These are phyloP conservation scores for Calliphora vicina DNA, from an alignment of 1,140 invertebrate genomes.

Conservation along the genomic window DNA sequence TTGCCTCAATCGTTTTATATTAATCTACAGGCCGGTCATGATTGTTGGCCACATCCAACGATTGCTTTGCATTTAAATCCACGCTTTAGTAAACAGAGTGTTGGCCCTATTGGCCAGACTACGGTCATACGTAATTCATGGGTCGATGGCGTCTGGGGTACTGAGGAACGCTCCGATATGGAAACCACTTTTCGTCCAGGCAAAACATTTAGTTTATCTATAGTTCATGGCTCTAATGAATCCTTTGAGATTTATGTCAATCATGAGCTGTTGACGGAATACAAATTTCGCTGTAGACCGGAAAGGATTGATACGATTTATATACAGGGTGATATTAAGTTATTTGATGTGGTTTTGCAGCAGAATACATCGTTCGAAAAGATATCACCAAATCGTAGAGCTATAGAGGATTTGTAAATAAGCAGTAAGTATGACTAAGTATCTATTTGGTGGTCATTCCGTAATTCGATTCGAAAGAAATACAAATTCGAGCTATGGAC, in stretches of 20 bases:
- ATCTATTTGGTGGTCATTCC: too few relatives aligned
- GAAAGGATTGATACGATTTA: slow-evolving; percentile 63
- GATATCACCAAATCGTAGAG: neutral
- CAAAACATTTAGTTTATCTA: slow-evolving; percentile 60
- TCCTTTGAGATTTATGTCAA: slow-evolving; percentile 65
- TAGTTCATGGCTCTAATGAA: slow-evolving; percentile 52
- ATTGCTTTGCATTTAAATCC: slow-evolving; percentile 74
- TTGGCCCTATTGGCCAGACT: slow-evolving; percentile 52
- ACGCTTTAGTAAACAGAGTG: slow-evolving; percentile 65
- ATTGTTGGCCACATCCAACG: slow-evolving; percentile 70
- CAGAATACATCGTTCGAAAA: slow-evolving; percentile 41
- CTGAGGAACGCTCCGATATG: slow-evolving; percentile 63
- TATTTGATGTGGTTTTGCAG: slow-evolving; percentile 56
- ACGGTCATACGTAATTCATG: slow-evolving; percentile 66
- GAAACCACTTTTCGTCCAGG: slow-evolving; percentile 65
- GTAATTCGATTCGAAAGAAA: too few relatives aligned
- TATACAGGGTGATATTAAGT: slow-evolving; percentile 64
- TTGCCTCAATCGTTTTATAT: slow-evolving; percentile 74
- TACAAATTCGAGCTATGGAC: too few relatives aligned
- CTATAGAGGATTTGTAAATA: neutral
- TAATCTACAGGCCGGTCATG: slow-evolving; percentile 71
- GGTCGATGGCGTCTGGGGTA: slow-evolving; percentile 63
- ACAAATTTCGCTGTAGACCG: slow-evolving; percentile 53
- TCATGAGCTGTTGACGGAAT: slow-evolving; percentile 62
- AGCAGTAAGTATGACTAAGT: neutral